Percentiles rank a stretch among this genome's conserved stretches.
phyloP scores from a whole-genome alignment of 2,888 invertebrate genomes.

The Strigamia crassipes region DNA sequence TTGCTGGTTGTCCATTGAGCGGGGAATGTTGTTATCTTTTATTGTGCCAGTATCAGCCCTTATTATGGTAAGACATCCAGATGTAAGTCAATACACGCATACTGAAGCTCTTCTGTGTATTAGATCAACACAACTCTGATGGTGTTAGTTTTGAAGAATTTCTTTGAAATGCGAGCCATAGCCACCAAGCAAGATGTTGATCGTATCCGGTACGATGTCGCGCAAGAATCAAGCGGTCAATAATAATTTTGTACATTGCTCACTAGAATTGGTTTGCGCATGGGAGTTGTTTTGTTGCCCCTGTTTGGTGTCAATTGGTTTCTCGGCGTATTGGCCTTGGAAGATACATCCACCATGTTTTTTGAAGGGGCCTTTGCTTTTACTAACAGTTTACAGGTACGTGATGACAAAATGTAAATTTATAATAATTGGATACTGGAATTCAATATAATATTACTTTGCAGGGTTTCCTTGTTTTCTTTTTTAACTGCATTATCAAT shows the following conservation, averaged over 20 bases:
- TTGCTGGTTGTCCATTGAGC: constrained; percentile 77
- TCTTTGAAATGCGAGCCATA: constrained; percentile 54
- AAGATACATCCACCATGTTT: constrained; percentile 65
- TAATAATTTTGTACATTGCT: background rate
- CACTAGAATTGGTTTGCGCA: constrained; percentile 65
- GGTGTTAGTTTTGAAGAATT: constrained; percentile 56
- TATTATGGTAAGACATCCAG: constrained; percentile 65
- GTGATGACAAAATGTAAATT: constrained; percentile 44
- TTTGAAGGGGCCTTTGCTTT: constrained; percentile 57
- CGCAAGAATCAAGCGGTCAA: background rate
- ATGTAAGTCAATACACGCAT: too few species aligned
- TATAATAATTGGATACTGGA: background rate
- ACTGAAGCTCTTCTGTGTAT: too few species aligned
- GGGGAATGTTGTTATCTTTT: constrained; percentile 76
- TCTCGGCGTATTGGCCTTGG: constrained; percentile 72
- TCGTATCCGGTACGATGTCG: constrained; percentile 51
- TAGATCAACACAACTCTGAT: constrained; percentile 59
- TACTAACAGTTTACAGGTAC: constrained; percentile 56
- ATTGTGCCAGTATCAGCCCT: constrained; percentile 73
- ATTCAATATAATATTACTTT: constrained; percentile 8
- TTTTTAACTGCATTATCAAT: constrained; percentile 48
- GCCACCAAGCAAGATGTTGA: constrained; percentile 53
- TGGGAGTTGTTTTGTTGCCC: constrained; percentile 71
- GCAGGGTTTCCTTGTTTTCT: constrained; percentile 48
- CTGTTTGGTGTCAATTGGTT: constrained; percentile 76